Conservation (phyloP, 2,888 invertebrate species). For the Nomada ferruginata region DNA sequence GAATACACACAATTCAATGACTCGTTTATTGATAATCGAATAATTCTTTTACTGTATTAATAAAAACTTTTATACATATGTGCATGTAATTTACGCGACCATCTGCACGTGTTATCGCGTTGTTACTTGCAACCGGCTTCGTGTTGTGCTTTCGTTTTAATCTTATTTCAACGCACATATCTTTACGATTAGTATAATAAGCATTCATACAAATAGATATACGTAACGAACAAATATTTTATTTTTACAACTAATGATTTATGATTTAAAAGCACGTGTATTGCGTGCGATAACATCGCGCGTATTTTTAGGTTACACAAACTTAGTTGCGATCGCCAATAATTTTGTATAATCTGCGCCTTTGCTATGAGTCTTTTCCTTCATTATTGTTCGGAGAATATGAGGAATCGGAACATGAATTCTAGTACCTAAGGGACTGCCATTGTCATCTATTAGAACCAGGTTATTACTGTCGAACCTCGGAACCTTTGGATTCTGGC, state of each 20-base stretch:
- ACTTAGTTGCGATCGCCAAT: slow-evolving; percentile 94
- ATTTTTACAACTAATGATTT: background rate
- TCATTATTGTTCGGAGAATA: slow-evolving; percentile 92
- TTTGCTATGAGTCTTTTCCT: slow-evolving; percentile 91
- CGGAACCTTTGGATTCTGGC: slow-evolving; percentile 92
- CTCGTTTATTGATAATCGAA: too few species aligned
- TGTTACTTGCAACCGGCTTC: too few species aligned
- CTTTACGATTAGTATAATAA: too few species aligned
- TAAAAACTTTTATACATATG: too few species aligned
- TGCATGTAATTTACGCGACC: too few species aligned
- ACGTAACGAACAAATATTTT: too few species aligned
- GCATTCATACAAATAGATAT: too few species aligned
- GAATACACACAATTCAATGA: too few species aligned
- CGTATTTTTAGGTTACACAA: slow-evolving; percentile 86
- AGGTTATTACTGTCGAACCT: slow-evolving; percentile 98
- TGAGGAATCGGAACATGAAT: slow-evolving; percentile 98
- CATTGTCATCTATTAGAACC: slow-evolving; percentile 97
- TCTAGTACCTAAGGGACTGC: slow-evolving; percentile 96
- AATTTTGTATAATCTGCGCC: slow-evolving; percentile 97
- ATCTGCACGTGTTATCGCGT: too few species aligned
- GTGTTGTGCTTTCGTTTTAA: too few species aligned
- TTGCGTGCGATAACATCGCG: background rate
- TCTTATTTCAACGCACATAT: too few species aligned
- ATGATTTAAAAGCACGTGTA: background rate
- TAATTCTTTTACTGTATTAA: too few species aligned